Evolutionary conservation across 2,113 vertebrate species (phyloP).

Genomic region (Takifugu bimaculatus): DNA sequence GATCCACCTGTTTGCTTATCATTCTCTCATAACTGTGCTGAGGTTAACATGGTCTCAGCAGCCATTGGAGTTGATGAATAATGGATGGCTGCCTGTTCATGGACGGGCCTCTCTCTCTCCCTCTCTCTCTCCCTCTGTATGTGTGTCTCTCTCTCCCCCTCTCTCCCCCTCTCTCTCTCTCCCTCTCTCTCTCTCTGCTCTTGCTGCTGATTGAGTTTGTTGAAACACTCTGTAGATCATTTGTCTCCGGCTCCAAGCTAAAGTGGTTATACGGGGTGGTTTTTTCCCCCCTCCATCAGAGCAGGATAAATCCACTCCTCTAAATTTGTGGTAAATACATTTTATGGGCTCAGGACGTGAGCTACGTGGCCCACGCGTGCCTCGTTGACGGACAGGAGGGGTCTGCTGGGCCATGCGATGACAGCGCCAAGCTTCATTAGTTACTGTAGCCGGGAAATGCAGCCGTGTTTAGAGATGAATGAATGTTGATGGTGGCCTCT

Average conservation of each 20-base stretch:
- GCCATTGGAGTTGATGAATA: constrained; percentile 24
- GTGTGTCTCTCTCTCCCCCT: background rate
- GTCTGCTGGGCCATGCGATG: background rate
- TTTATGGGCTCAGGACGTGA: background rate
- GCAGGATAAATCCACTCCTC: constrained; percentile 3
- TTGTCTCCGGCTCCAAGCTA: constrained; percentile 41
- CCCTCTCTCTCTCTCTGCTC: constrained; percentile 43
- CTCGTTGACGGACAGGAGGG: background rate
- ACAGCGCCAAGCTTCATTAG: constrained; percentile 7
- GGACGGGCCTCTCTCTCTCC: constrained; percentile 35
- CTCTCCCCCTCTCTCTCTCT: constrained; percentile 50
- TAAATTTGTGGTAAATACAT: background rate
- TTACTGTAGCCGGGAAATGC: constrained; percentile 8
- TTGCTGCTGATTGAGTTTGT: constrained; percentile 48
- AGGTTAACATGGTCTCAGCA: background rate
- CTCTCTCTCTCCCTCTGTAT: constrained; percentile 27
- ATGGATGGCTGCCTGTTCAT: constrained; percentile 37
- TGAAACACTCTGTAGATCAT: constrained; percentile 51
- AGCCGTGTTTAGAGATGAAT: constrained; percentile 35
- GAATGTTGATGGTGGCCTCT: constrained; percentile 49
- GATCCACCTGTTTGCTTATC: too few species aligned
- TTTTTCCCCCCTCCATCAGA: constrained; percentile 14
- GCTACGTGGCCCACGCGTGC: too few species aligned
- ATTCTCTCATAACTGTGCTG: too few species aligned
- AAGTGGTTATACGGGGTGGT: constrained; percentile 23